These are phyloP conservation scores for Porites rus DNA, from an alignment of 92 coral and sea anemone genomes.

Conservation along the genomic window DNA sequence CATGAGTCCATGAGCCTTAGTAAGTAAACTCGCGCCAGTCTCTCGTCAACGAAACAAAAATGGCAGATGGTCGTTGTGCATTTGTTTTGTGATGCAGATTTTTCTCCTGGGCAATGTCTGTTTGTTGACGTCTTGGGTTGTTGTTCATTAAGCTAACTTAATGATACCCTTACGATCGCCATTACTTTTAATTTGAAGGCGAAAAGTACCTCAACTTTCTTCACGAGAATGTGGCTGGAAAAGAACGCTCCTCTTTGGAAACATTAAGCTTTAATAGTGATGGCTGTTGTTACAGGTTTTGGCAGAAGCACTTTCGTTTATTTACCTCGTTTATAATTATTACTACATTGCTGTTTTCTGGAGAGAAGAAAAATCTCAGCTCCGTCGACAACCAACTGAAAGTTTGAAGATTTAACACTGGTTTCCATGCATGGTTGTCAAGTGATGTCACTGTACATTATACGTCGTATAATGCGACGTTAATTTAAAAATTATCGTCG, in stretches of 20 bases:
- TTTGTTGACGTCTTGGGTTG: constrained; percentile 21
- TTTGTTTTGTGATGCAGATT: constrained; percentile 29
- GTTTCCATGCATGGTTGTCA: constrained; percentile 11
- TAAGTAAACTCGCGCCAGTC: constrained; percentile 12
- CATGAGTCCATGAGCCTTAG: background rate
- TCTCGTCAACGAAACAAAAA: background rate
- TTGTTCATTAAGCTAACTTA: constrained; percentile 22
- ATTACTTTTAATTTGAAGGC: constrained; percentile 10
- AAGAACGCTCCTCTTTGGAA: background rate
- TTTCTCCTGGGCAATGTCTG: background rate
- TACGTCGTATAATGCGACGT: too few species aligned
- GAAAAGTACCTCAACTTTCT: background rate
- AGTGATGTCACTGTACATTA: background rate
- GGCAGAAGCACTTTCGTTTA: background rate
- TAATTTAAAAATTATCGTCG: background rate
- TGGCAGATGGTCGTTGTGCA: background rate
- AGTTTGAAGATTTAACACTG: background rate
- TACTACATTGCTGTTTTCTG: background rate
- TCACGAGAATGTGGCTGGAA: constrained; percentile 35
- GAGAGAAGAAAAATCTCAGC: background rate
- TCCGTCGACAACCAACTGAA: background rate
- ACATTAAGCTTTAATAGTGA: background rate
- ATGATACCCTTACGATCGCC: background rate
- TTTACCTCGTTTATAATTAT: background rate
- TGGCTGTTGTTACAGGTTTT: background rate